phyloP scores from a whole-genome alignment of 2,113 vertebrate genomes.

The Neotragus moschatus region DNA sequence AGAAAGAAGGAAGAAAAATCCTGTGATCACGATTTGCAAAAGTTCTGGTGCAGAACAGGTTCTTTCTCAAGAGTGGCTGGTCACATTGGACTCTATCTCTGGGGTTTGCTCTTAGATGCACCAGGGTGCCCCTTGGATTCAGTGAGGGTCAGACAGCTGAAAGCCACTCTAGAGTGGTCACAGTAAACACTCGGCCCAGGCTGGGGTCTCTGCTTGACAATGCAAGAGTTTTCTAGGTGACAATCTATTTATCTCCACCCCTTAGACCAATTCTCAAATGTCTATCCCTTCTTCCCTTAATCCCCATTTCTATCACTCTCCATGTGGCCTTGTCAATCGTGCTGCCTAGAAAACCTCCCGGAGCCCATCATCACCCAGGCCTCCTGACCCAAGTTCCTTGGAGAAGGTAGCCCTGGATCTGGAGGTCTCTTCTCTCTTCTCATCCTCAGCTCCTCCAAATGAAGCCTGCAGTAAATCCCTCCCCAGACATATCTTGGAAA shows the following conservation, averaged over 20 bases:
- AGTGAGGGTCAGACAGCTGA: not conserved
- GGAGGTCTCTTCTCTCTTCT: not conserved
- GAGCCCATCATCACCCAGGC: fast-evolving
- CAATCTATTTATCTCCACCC: not conserved
- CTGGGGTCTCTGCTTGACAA: not conserved
- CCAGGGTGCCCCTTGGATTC: not conserved
- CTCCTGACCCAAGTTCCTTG: not conserved
- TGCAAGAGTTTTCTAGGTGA: not conserved
- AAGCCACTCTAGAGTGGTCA: not conserved
- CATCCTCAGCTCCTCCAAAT: conserved; percentile 5
- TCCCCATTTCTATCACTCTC: not conserved
- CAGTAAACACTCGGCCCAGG: not conserved
- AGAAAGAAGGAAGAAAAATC: not conserved
- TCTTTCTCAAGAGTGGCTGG: not conserved
- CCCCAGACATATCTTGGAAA: conserved; percentile 80
- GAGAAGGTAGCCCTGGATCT: not conserved
- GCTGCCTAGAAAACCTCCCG: not conserved
- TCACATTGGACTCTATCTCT: not conserved
- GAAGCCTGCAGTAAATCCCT: conserved; percentile 55
- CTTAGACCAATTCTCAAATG: not conserved
- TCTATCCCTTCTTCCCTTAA: not conserved
- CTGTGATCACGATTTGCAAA: not conserved
- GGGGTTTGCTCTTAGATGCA: not conserved
- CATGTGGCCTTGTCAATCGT: not conserved
- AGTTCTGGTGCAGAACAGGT: not conserved